Base-by-base conservation (phyloP, 2,888 invertebrate genomes). In the Mimachlamys varia region DNA sequence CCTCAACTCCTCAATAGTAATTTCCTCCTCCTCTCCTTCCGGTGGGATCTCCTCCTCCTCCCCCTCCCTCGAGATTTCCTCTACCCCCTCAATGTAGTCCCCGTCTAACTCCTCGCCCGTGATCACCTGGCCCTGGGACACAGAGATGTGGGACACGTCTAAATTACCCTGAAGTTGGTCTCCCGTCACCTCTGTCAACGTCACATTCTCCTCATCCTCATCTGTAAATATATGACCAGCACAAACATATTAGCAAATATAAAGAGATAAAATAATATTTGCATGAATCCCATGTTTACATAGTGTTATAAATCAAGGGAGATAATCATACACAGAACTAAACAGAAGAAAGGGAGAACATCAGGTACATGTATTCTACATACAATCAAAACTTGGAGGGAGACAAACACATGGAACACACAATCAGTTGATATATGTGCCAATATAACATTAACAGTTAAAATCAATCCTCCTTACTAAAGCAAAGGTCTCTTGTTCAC, bases 1-100 rank as follows among this genome's bases (percentile, higher is more conserved):
- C 76, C 76, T 76, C 13, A 76, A 27, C 33, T 76, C 76, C 33
- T 27, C 76, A 27, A 76, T 76, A 2, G 27, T 76, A 10, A 76
- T 76, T 7, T 76, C 76, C 76, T 17, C 76, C 76, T 76, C 76
- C 17, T 76, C 76, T 27, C 33, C 76, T 27, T 76, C 76, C 76
- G 33, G 12, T 7, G 76, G 76, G 33, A 76, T 76, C 3, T 76
- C 76, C 27, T 76, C 76, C 27, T 76, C 76, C 27, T 33, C 76
- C 2, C 76, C 76, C 76, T 76, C 76, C 76, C 76, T 27, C 13
- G 76, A 76, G 76, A 76, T 76, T 76, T 76, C 76, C 76, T 76
- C 76, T 33, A 76, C 76, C 13, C 76, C 76, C 33, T 76, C 76
- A 22, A 76, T 76, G 76, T 76, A 76, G 76, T 76, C 76, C 17